Conservation (phyloP, 2,888 invertebrate genomes). For the Cetonia aurata region DNA sequence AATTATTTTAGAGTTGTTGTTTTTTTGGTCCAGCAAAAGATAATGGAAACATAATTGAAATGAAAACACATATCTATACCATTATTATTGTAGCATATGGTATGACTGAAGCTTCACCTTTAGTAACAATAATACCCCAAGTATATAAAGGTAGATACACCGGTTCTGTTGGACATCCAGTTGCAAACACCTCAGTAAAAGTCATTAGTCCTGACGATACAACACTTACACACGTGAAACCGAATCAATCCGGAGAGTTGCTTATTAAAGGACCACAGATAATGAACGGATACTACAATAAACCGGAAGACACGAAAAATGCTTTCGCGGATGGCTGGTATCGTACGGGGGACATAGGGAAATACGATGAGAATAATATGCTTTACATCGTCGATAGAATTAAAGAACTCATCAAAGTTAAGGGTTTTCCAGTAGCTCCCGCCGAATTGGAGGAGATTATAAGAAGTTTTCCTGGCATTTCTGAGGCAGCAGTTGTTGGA, state of each 20-base stretch:
- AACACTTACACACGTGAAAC: conserved; percentile 56
- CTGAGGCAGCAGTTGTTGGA: conserved; percentile 87
- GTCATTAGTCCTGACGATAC: conserved; percentile 69
- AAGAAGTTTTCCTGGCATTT: conserved; percentile 77
- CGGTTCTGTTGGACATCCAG: conserved; percentile 70
- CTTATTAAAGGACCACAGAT: conserved; percentile 83
- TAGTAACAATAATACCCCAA: conserved; percentile 47
- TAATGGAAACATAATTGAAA: no score
- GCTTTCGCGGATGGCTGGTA: conserved; percentile 82
- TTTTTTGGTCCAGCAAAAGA: no score
- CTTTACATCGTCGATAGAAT: conserved; percentile 81
- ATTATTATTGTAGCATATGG: conserved; percentile 70
- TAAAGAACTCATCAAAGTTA: conserved; percentile 85
- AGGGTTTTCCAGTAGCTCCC: conserved; percentile 83
- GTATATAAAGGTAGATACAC: conserved; percentile 23
- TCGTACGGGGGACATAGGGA: conserved; percentile 73
- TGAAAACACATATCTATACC: neutral
- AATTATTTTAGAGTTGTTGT: no score
- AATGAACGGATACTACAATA: conserved; percentile 84
- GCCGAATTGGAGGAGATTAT: conserved; percentile 85
- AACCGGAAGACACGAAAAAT: conserved; percentile 78
- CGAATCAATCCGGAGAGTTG: conserved; percentile 76
- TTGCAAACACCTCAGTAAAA: conserved; percentile 76
- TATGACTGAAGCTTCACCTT: conserved; percentile 76
- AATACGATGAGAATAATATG: conserved; percentile 73